Base-by-base conservation (phyloP, 2,888 invertebrate species). In the Horisme vitalbata region DNA sequence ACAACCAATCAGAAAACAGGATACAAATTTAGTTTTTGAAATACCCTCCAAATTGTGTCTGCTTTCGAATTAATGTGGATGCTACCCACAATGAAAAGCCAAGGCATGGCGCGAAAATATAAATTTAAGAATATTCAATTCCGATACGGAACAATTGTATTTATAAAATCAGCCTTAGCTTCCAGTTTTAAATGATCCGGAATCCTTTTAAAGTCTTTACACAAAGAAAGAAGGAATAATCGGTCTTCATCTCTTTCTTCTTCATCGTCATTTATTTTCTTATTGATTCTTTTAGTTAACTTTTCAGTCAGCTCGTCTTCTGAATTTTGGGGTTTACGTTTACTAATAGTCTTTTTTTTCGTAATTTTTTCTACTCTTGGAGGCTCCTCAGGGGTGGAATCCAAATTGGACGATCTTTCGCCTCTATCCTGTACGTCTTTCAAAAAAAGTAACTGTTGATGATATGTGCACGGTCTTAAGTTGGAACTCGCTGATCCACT, bases 401-500 rank as follows among this genome's bases (percentile, higher is more conserved):
- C 34, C 43, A 41, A 44, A 28, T 28, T 52, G 37, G 47, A 47
- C 44, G 41, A 38, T 21, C 36, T 44, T 39, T 39, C 41, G 33
- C 45, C 41, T 45, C 45, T 41, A 41, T 45, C 33, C 43, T 45
- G 45, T 38, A 48, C 51, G 45, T 55, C 55, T 39, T 51, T 55
- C 33, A 48, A 48, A 51, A 51, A 48, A 43, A 55, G 36, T 45
- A 51, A 45, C 45, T 45, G 41, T 45, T 55, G 43, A 36, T 48
- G 45, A 51, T 48, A 55, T 47, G 48, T 48, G 41, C 51, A 55
- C 43, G 41, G 51, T 43, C 33, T 28, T 39, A 45, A 48, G 45
- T 50, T 51, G 39, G 51, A 45, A 37, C 47, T 41, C 30, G 50
- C 50, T 45, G 47, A 55, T 34, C 48, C 51, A 47, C 47, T 50